Percentiles rank a stretch among this genome's conserved stretches.
Conservation (phyloP, 2,113 vertebrate genomes). For the Sylvietta virens region DNA sequence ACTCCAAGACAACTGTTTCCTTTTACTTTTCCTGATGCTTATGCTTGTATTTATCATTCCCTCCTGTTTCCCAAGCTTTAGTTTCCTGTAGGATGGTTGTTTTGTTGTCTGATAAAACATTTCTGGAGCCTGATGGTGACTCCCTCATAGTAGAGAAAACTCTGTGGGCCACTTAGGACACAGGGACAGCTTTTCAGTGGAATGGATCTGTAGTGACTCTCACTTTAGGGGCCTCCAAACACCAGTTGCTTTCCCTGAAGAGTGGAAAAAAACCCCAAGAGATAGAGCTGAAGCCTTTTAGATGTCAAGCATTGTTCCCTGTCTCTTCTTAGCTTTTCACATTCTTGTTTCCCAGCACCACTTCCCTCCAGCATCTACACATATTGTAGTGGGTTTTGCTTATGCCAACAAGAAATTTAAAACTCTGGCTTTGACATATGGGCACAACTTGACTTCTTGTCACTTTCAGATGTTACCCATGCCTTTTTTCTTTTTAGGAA, state of each 20-base stretch:
- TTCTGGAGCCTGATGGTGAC: neutral
- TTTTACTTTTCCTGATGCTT: neutral
- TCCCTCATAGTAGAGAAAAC: neutral
- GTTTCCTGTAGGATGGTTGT: neutral
- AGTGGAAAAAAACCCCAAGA: neutral
- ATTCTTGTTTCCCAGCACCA: neutral
- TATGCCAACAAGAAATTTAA: neutral
- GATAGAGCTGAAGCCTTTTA: neutral
- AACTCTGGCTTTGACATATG: neutral
- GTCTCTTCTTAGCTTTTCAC: neutral
- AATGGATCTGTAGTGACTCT: neutral
- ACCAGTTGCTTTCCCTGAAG: neutral
- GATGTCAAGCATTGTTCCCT: neutral
- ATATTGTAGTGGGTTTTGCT: neutral
- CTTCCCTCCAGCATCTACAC: neutral
- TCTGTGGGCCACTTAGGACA: accelerated
- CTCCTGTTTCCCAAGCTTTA: neutral
- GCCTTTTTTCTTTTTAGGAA: neutral
- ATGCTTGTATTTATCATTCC: neutral
- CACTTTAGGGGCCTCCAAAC: neutral
- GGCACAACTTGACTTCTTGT: neutral
- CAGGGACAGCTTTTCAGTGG: neutral
- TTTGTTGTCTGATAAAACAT: neutral
- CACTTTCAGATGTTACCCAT: neutral
- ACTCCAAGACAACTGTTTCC: neutral